phyloP scores from a whole-genome alignment of 2,113 vertebrate species.

The Pontoporia blainvillei region DNA sequence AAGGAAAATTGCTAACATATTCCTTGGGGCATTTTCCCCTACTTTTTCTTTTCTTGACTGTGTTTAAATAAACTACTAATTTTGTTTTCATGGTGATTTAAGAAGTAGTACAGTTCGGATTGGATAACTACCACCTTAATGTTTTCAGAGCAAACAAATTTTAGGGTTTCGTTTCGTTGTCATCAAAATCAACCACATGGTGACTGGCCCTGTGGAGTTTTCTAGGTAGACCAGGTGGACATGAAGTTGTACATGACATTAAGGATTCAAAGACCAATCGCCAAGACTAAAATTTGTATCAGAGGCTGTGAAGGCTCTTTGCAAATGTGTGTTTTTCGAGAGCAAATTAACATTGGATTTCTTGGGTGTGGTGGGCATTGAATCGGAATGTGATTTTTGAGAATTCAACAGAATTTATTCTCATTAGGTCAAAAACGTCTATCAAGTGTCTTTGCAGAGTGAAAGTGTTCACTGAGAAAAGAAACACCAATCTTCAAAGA shows the following conservation, averaged over 20 bases:
- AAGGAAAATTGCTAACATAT: constrained; percentile 45
- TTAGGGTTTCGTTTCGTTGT: constrained; percentile 61
- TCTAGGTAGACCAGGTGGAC: not conserved
- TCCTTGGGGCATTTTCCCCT: constrained; percentile 9
- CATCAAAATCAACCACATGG: constrained; percentile 45
- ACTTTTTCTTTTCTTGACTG: constrained; percentile 30
- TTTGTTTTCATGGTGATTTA: constrained; percentile 77
- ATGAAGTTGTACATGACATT: not conserved
- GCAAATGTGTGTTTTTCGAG: not conserved
- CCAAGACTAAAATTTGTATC: constrained; percentile 11
- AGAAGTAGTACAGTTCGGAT: constrained; percentile 61
- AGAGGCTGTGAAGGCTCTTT: not conserved
- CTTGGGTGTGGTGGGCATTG: not conserved
- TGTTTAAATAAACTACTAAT: constrained; percentile 79
- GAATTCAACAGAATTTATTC: not conserved
- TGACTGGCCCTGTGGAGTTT: not conserved
- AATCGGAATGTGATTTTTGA: not conserved
- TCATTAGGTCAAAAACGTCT: not conserved
- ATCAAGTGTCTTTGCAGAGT: not conserved
- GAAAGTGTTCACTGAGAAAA: not conserved
- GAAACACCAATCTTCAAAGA: not conserved
- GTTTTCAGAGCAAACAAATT: constrained; percentile 61
- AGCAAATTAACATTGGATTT: not conserved
- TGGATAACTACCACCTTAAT: constrained; percentile 68
- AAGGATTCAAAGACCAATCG: constrained; percentile 40